Evolutionary conservation across 2,797 vertebrate genomes (phyloP), one percentile per base, ranked within the genome.

Genomic region (Manis crassicaudata): DNA sequence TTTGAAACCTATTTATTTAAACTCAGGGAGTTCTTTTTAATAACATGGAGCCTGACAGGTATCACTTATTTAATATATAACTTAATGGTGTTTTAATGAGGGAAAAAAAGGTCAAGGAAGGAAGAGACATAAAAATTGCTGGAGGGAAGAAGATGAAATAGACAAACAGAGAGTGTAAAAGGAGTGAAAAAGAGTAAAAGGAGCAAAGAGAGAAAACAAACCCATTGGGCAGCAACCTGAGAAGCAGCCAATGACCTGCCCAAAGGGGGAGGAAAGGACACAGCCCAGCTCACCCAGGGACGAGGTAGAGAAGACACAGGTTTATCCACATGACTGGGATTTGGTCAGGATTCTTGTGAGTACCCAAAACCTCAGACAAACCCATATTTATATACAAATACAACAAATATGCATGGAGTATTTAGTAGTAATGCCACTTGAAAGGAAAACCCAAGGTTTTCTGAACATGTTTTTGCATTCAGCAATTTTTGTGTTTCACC

Each of bases 1-100:
- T 81, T 88, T 70, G 70, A 88, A 92, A 73, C 21, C 35, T 94
- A 7, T 88, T 92, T 92, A 43, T 82, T 92, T 68, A 85, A 8
- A 50, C 10, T 32, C 43, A 35, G 25, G 65, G 32, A 94, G 58
- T 75, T 80, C 60, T 70, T 88, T 73, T 87, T 43, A 68, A 60
- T 25, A 75, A 87, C 40, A 70, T 50, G 3, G 20, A 62, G 18
- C 9, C 50, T 70, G 18, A 25, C 32, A 94, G 37, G 60, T 88
- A 13, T 87, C 54, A 88, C 12, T 84, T 62, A 40, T 10, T 73
- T 63, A 83, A 35, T 29, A 25, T 7, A 54, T 70, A 89, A 83
- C 6, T 62, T 72, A 76, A 35, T 80, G 72, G 18, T 63, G 20
- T 72, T 92, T 93, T 73, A 40, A 32, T 12, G 16, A 1, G 5